A percentile compares a stretch with the other conserved stretches of the same genome.
Conservation (phyloP, 2,113 vertebrate species). For the Menura novaehollandiae region DNA sequence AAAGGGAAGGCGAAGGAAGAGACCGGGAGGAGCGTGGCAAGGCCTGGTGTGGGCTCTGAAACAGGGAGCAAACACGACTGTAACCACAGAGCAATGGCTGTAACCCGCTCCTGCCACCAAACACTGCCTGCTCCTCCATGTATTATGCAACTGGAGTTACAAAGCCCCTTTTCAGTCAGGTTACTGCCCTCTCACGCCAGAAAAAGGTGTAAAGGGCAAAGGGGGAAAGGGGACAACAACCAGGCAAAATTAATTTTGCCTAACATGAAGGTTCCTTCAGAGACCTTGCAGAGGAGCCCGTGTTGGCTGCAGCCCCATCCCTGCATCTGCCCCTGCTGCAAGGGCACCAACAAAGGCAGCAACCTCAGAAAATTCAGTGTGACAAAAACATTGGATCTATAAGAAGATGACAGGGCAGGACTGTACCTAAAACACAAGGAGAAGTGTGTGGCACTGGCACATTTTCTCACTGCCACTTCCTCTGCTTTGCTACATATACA, state of each 20-base stretch:
- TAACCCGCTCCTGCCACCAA: neutral
- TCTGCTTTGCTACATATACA: neutral
- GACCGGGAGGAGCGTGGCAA: accelerated
- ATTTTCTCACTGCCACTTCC: neutral
- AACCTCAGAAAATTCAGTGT: neutral
- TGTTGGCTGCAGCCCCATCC: neutral
- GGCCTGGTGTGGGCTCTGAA: neutral
- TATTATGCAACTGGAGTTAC: neutral
- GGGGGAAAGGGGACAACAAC: neutral
- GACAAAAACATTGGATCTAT: neutral
- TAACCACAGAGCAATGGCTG: neutral
- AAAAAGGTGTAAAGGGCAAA: neutral
- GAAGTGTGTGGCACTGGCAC: neutral
- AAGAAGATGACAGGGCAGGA: neutral
- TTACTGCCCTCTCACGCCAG: neutral
- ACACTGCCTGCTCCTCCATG: neutral
- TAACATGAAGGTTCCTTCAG: neutral
- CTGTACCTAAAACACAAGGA: neutral
- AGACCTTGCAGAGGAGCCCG: neutral
- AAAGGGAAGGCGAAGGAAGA: neutral
- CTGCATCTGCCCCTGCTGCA: neutral
- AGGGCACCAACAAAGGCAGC: neutral
- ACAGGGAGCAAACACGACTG: neutral
- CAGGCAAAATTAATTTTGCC: neutral
- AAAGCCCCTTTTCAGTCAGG: neutral